Evolutionary conservation across 2,113 vertebrate species (phyloP), one percentile per base, ranked within the genome.

Genomic region (Myrmecophaga tridactyla): DNA sequence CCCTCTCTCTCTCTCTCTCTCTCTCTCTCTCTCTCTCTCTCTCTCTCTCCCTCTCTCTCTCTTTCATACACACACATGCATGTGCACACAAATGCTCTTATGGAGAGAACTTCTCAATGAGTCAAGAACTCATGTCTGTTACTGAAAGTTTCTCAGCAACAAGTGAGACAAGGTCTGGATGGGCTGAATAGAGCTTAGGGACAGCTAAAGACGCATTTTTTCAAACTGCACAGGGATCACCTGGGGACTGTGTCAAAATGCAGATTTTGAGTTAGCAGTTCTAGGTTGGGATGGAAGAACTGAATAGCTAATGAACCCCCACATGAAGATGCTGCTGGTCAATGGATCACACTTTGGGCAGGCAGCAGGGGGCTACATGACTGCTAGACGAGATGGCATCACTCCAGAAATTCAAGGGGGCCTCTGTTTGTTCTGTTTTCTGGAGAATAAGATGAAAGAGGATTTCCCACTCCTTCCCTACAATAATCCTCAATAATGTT

Each of bases 251-350:
- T 7, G 36, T 18, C 25, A 2, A 25, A 15, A 13, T 7, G 34
- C 43, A 56, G 31, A 18, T 21, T 31, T 14, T 0, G 6, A 18
- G 73, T 67, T 41, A 12, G 72, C 36, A 62, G 36, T 23, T 17
- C 0, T 3, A 17, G n/a, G 29, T 1, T 15, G 14, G 5, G 23
- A 62, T 13, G 0, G 4, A 34, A 5, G 25, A 0, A 7, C 20
- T 23, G 13, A 5, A 1, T 62, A 21, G 18, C 73, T 27, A 7
- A 2, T 7, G 7, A 34, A 56, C 3, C 21, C 7, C 11, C 11
- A 8, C 2, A 0, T 4, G 36, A 29, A 15, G n/a, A 9, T 4
- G 6, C 12, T 39, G 13, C 29, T 0, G n/a, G 29, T 36, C 29
- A 1, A 3, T 36, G 56, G 20, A 21, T 34, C 1, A 1, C 15